Conservation (phyloP, 2,113 vertebrate species). For the Perccottus glenii region DNA sequence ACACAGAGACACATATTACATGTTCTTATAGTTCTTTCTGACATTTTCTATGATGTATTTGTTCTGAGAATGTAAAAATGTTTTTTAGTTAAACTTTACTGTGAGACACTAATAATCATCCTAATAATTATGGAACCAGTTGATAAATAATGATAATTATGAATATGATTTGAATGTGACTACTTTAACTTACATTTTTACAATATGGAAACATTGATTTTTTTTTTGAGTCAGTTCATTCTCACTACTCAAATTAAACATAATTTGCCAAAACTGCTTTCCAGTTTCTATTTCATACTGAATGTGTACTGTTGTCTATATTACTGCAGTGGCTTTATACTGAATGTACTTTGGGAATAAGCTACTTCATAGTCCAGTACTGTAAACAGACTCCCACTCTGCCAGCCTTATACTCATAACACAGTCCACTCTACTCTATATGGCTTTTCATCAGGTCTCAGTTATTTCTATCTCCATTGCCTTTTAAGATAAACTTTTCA, state of each 20-base stretch:
- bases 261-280: background rate
- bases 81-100: too few relatives aligned
- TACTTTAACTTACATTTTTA: background rate
- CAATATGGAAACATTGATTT: too few relatives aligned
- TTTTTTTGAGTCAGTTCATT: too few relatives aligned
- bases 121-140: too few relatives aligned
- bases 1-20: conserved; percentile 9
- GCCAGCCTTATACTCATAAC: conserved; percentile 32
- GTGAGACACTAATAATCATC: too few relatives aligned
- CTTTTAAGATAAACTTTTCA: background rate
- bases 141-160: background rate
- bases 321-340: conserved; percentile 46
- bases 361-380: conserved; percentile 40
- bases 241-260: too few relatives aligned
- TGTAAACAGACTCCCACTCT: conserved; percentile 51
- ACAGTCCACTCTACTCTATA: conserved; percentile 5
- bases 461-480: background rate
- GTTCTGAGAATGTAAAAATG: too few relatives aligned
- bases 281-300: too few relatives aligned
- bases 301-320: background rate
- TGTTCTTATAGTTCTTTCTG: background rate
- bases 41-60: background rate
- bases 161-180: background rate
- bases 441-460: conserved; percentile 25
- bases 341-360: conserved; percentile 35